Evolutionary conservation across 2,113 vertebrate genomes (phyloP).

Genomic region (Addax nasomaculatus): DNA sequence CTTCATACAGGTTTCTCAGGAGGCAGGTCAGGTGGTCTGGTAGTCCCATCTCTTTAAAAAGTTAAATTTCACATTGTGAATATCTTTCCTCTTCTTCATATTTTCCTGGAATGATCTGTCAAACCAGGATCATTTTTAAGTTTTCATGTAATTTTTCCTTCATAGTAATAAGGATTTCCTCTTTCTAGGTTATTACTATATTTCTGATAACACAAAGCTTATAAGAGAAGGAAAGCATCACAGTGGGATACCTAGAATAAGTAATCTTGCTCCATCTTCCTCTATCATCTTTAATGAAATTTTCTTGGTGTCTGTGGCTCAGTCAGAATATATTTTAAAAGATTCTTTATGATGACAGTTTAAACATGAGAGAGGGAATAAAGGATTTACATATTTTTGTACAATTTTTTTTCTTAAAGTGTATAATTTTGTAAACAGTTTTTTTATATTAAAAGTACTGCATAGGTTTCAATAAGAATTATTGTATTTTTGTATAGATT

Average conservation of each 20-base stretch:
- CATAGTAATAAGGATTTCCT: slow-evolving; percentile 11
- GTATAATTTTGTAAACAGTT: slow-evolving; percentile 89
- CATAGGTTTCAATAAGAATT: not conserved
- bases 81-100: slow-evolving; percentile 13
- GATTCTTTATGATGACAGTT: slow-evolving; percentile 76
- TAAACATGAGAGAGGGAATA: slow-evolving; percentile 82
- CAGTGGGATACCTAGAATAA: not conserved
- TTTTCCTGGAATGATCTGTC: not conserved
- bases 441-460: slow-evolving; percentile 85
- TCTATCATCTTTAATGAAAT: slow-evolving; percentile 65
- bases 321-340: slow-evolving; percentile 76
- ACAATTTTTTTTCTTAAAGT: slow-evolving; percentile 86
- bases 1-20: not conserved
- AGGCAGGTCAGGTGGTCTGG: not conserved
- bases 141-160: slow-evolving; percentile 41
- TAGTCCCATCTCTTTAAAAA: not conserved
- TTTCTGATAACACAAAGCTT: slow-evolving; percentile 57
- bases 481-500: slow-evolving; percentile 78
- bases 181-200: slow-evolving; percentile 36
- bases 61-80: not conserved
- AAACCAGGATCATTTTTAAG: not conserved
- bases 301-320: slow-evolving; percentile 76
- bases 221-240: slow-evolving; percentile 42
- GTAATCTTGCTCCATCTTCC: slow-evolving; percentile 76
- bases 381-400: slow-evolving; percentile 88